These are phyloP conservation scores for Poecilus cupreus DNA, from an alignment of 2,888 invertebrate genomes.

Conservation along the genomic window DNA sequence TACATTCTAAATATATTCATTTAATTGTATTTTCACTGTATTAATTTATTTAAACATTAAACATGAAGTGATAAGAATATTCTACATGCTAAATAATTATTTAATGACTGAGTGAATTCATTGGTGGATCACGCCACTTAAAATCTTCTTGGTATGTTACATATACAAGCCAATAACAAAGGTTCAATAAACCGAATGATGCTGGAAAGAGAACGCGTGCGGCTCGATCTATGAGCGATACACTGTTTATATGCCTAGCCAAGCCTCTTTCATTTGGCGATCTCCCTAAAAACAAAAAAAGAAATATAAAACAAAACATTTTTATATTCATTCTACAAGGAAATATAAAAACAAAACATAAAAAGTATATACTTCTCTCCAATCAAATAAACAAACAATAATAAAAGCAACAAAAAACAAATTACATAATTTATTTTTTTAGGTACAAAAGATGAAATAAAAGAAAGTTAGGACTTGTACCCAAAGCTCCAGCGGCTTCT, in stretches of 20 bases:
- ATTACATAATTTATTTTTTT: conserved; percentile 1
- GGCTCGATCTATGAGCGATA: conserved; percentile 88
- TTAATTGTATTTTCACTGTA: not conserved
- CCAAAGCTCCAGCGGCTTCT: conserved; percentile 76
- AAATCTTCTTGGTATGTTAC: conserved; percentile 86
- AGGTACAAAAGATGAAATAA: not conserved
- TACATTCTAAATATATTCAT: conserved; percentile 10
- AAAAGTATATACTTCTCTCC: not conserved
- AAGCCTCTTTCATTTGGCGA: conserved; percentile 66
- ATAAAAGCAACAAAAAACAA: conserved; percentile 7
- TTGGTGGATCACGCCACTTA: conserved; percentile 82
- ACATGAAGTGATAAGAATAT: conserved; percentile 7
- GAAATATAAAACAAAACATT: not conserved
- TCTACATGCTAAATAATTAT: conserved; percentile 19
- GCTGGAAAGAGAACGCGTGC: conserved; percentile 89
- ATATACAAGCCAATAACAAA: conserved; percentile 93
- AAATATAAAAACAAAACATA: not conserved
- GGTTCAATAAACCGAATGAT: conserved; percentile 89
- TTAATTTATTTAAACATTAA: conserved; percentile 6
- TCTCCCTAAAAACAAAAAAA: conserved; percentile 64
- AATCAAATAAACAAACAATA: conserved; percentile 8
- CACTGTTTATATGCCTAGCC: conserved; percentile 87
- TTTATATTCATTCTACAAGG: conserved; percentile 1
- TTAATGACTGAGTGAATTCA: conserved; percentile 75
- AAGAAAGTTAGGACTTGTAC: conserved; percentile 17